These are phyloP conservation scores for Tribolium madens DNA, from an alignment of 1,140 invertebrate genomes.

Conservation along the genomic window DNA sequence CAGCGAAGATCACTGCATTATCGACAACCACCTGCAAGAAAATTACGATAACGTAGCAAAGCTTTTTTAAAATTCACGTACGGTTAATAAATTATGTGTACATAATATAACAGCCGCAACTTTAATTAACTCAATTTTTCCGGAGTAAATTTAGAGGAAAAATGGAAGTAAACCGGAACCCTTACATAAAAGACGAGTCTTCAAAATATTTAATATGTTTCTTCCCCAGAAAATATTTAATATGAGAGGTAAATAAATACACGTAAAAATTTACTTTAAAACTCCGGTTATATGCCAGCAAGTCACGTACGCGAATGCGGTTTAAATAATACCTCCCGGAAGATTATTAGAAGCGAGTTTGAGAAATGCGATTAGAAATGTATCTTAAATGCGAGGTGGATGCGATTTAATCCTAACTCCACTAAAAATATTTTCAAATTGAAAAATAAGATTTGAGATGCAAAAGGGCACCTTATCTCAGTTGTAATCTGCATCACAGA, in stretches of 20 bases:
- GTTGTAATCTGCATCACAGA: conserved; percentile 1
- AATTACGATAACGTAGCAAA: not conserved
- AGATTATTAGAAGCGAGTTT: not conserved
- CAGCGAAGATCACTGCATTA: conserved; percentile 5
- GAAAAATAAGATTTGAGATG: no score
- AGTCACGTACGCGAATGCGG: not conserved
- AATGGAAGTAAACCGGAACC: not conserved
- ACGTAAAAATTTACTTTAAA: not conserved
- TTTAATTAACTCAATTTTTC: not conserved
- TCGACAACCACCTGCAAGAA: not conserved
- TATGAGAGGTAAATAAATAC: not conserved
- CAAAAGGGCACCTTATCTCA: not conserved
- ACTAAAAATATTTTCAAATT: no score
- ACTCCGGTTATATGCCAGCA: not conserved
- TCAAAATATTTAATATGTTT: not conserved
- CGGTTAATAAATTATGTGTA: not conserved
- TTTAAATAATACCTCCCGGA: not conserved
- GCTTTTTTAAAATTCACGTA: not conserved
- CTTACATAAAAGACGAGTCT: not conserved
- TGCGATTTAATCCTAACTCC: no score
- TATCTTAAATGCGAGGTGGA: not conserved
- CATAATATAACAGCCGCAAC: not conserved
- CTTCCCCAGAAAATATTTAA: not conserved
- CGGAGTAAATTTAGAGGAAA: not conserved
- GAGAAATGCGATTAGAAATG: not conserved